Base-by-base conservation (phyloP, 2,888 invertebrate genomes). In the Pammene fasciana region DNA sequence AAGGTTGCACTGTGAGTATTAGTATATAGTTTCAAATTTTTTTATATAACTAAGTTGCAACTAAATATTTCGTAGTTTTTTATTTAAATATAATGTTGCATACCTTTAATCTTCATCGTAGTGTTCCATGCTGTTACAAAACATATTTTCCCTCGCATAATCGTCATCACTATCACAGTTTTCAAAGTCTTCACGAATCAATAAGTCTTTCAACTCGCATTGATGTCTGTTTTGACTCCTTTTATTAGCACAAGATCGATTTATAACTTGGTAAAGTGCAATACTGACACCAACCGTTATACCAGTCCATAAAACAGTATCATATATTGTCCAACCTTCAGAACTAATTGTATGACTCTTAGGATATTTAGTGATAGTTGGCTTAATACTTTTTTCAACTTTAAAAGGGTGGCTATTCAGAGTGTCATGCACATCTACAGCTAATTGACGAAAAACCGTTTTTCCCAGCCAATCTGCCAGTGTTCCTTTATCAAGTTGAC, bases 401-500 rank as follows among this genome's bases (percentile, higher is more conserved):
- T 11, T 60, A 11, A 70, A 86, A 60, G 26, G 70, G 34, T 65
- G 50, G 41, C 34, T 46, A n/a, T 60, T 65, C 6, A 85, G 74
- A 4, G 85, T 82, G 67, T 84, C 79, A 71, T 89, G 85, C 8
- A 93, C 79, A 74, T 94, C 94, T 66, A 86, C 81, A 5, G 93
- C 89, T 38, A 95, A 79, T 73, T 94, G 87, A 50, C 90, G 86
- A 77, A 94, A 95, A 0, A 94, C 93, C 0, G 92, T 90, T 71
- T 84, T 89, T 9, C 94, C 94, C 0, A 95, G 78, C 95, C 95
- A 95, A 74, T 94, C 92, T 0, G 95, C 94, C 62, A 95, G 80
- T 72, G 94, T 93, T 0, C 73, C 71, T 74, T 92, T 93, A 26
- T 92, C 93, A 68, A 95, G 85, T 81, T 95, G 94, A 7, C 94